phyloP scores from a whole-genome alignment of 2,113 vertebrate species.

The Telmatochromis sp. region DNA sequence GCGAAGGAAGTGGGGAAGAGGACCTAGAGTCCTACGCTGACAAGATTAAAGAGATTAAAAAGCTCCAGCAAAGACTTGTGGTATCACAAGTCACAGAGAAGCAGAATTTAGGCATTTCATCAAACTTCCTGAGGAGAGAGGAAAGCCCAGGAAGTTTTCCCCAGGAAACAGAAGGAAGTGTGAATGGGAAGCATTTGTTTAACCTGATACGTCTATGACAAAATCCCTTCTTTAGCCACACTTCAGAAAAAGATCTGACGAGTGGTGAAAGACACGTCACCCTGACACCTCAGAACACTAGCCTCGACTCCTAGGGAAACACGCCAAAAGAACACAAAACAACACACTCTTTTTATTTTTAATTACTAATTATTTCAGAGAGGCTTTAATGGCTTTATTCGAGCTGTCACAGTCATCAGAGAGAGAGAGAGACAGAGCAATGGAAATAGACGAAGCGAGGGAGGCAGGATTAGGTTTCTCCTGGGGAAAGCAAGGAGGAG shows the following conservation, averaged over 20 bases:
- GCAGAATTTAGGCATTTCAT: constrained; percentile 14
- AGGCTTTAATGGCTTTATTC: constrained; percentile 78
- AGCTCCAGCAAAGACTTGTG: constrained; percentile 17
- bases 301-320: constrained; percentile 18
- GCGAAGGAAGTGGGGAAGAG: background rate
- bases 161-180: background rate
- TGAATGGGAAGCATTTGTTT: constrained; percentile 19
- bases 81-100: constrained; percentile 12
- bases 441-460: constrained; percentile 36
- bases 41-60: constrained; percentile 61
- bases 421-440: background rate
- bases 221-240: constrained; percentile 9
- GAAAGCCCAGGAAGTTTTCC: constrained; percentile 23
- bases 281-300: constrained; percentile 38
- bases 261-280: constrained; percentile 6
- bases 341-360: constrained; percentile 62
- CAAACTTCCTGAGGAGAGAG: constrained; percentile 28
- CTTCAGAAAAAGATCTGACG: constrained; percentile 25
- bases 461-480: constrained; percentile 77
- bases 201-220: constrained; percentile 16
- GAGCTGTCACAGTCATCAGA: constrained; percentile 75
- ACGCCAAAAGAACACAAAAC: constrained; percentile 38
- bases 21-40: constrained; percentile 25
- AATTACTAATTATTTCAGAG: constrained; percentile 78
- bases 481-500: constrained; percentile 71